Evolutionary conservation across 2,888 invertebrate species (phyloP).

Genomic region (Unio pictorum): DNA sequence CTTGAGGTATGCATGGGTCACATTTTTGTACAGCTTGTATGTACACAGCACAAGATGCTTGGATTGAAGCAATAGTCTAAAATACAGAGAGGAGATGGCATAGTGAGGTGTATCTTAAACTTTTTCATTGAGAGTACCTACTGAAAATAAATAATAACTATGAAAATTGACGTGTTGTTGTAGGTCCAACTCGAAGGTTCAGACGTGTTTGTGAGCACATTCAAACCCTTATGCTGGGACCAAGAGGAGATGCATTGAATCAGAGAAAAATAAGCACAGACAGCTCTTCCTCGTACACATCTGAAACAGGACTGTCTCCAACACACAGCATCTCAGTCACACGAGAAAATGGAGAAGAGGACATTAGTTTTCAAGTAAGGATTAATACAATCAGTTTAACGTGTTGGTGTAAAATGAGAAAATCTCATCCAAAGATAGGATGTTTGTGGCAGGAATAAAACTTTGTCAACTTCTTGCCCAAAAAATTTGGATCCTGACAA

Average conservation of each 20-base stretch:
- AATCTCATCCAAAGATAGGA: no score
- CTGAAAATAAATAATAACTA: not conserved
- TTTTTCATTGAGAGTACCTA: not conserved
- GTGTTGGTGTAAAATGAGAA: no score
- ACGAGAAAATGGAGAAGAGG: constrained; percentile 55
- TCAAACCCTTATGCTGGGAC: constrained; percentile 75
- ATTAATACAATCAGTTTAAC: no score
- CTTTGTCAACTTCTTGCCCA: no score
- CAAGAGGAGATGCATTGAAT: constrained; percentile 60
- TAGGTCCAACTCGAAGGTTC: constrained; percentile 95
- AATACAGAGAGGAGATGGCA: no score
- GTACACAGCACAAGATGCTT: no score
- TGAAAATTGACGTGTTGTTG: constrained; percentile 17
- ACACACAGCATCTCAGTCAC: constrained; percentile 57
- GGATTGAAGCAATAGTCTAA: no score
- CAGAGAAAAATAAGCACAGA: constrained; percentile 69
- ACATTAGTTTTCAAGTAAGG: constrained; percentile 36
- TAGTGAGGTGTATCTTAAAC: no score
- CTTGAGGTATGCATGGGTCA: no score
- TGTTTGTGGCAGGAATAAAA: no score
- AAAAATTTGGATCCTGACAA: no score
- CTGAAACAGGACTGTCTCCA: constrained; percentile 60
- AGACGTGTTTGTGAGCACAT: constrained; percentile 96
- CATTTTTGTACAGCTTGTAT: no score
- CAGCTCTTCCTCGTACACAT: constrained; percentile 64